Evolutionary conservation across 2,113 vertebrate genomes (phyloP).

Genomic region (Indri indri): DNA sequence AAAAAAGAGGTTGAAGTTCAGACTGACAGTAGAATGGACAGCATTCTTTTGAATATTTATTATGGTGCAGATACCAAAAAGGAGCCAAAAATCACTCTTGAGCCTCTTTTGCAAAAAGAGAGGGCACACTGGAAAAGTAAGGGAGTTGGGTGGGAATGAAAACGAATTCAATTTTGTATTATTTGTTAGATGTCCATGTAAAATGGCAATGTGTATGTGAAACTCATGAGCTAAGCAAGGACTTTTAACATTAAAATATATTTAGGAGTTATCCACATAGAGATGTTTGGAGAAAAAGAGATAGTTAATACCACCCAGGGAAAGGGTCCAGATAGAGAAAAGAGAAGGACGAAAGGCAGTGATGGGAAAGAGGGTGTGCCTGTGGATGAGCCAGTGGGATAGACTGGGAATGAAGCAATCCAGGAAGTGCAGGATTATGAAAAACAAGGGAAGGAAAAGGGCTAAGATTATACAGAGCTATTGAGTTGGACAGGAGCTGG

Average conservation of each 20-base stretch:
- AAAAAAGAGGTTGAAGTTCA: background rate
- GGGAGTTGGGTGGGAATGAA: background rate
- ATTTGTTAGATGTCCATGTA: background rate
- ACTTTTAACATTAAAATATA: background rate
- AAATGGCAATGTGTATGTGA: background rate
- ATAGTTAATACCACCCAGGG: background rate
- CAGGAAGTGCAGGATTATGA: background rate
- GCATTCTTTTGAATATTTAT: background rate
- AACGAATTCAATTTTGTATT: background rate
- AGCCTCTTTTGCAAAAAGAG: background rate
- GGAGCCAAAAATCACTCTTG: background rate
- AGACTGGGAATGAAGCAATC: background rate
- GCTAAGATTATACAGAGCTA: background rate
- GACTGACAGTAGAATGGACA: background rate
- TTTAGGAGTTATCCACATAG: background rate
- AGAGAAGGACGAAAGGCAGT: background rate
- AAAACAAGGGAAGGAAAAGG: background rate
- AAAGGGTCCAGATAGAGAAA: background rate
- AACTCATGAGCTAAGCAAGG: background rate
- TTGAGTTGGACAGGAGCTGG: background rate
- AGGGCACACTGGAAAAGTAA: background rate
- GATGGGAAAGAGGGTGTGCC: background rate
- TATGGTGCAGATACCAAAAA: background rate
- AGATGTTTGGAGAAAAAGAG: slow-evolving; percentile 1
- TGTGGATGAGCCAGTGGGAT: background rate